Conservation (phyloP, 1,140 invertebrate genomes). For the Bombus sibiricus region DNA sequence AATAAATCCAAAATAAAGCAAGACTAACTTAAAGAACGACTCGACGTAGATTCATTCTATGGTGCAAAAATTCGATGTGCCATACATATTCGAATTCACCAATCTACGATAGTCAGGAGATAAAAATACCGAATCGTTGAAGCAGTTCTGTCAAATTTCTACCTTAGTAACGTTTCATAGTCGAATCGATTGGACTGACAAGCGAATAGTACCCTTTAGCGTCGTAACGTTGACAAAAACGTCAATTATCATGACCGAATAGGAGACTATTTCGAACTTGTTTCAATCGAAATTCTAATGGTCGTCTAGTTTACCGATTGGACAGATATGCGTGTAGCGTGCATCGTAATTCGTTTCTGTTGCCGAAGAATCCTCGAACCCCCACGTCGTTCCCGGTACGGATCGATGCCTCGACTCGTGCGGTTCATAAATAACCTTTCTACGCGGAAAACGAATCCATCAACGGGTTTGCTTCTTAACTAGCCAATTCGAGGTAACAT, state of each 20-base stretch:
- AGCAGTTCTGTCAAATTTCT: no score
- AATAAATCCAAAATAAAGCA: no score
- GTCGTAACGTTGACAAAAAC: neutral
- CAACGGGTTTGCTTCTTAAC: slow-evolving; percentile 56
- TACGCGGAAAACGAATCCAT: slow-evolving; percentile 68
- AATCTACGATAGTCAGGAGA: no score
- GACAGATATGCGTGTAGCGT: slow-evolving; percentile 18
- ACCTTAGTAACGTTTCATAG: no score
- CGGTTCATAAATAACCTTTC: slow-evolving; percentile 64
- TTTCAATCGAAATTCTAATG: neutral
- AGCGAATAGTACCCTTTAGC: no score
- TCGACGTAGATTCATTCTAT: no score
- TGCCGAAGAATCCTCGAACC: slow-evolving; percentile 55
- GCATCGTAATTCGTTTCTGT: slow-evolving; percentile 33
- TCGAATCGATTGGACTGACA: no score
- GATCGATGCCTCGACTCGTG: slow-evolving; percentile 47
- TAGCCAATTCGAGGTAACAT: slow-evolving; percentile 56
- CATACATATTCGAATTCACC: no score
- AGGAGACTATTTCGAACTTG: slow-evolving; percentile 21
- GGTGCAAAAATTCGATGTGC: no score
- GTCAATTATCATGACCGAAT: neutral
- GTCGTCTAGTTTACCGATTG: slow-evolving; percentile 27
- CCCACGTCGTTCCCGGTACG: slow-evolving; percentile 60
- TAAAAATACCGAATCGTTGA: no score
- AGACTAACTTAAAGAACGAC: no score